Conservation (phyloP, 2,888 invertebrate genomes). For the Epistrophe eligans region DNA sequence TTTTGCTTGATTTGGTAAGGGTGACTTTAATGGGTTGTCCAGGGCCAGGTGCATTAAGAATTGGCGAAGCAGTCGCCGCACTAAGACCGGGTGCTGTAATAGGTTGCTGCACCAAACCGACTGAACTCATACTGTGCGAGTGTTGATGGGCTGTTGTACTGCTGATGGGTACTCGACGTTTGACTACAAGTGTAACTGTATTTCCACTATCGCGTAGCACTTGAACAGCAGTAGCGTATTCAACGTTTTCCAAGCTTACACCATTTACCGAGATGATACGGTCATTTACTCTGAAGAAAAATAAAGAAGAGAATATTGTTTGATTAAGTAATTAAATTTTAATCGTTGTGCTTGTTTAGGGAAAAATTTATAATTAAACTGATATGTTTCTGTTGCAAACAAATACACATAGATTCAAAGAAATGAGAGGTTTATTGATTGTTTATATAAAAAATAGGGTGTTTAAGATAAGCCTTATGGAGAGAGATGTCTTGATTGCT, state of each 20-base stretch:
- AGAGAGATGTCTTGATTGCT: too few relatives aligned
- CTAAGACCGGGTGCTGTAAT: slow-evolving; percentile 58
- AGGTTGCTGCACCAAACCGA: slow-evolving; percentile 78
- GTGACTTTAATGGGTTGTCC: slow-evolving; percentile 90
- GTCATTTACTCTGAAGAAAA: slow-evolving; percentile 94
- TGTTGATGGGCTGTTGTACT: slow-evolving; percentile 81
- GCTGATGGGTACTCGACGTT: slow-evolving; percentile 88
- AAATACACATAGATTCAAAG: too few relatives aligned
- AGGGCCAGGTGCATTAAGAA: slow-evolving; percentile 73
- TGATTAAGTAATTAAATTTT: not conserved
- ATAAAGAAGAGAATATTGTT: not conserved
- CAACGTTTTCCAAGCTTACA: slow-evolving; percentile 97
- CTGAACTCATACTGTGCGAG: slow-evolving; percentile 83
- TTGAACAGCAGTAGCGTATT: slow-evolving; percentile 97
- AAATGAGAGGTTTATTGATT: too few relatives aligned
- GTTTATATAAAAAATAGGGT: too few relatives aligned
- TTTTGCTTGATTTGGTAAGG: slow-evolving; percentile 95
- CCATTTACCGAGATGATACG: slow-evolving; percentile 98
- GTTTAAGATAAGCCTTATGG: too few relatives aligned
- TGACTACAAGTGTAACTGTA: slow-evolving; percentile 94
- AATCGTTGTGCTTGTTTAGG: not conserved
- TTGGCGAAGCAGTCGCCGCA: slow-evolving; percentile 72
- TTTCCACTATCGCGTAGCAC: slow-evolving; percentile 95
- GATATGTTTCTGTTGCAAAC: not conserved
- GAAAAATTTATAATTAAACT: not conserved